Evolutionary conservation across 53 echinoderm and acorn worm genomes (phyloP).

Genomic region (Patiria pectinifera): DNA sequence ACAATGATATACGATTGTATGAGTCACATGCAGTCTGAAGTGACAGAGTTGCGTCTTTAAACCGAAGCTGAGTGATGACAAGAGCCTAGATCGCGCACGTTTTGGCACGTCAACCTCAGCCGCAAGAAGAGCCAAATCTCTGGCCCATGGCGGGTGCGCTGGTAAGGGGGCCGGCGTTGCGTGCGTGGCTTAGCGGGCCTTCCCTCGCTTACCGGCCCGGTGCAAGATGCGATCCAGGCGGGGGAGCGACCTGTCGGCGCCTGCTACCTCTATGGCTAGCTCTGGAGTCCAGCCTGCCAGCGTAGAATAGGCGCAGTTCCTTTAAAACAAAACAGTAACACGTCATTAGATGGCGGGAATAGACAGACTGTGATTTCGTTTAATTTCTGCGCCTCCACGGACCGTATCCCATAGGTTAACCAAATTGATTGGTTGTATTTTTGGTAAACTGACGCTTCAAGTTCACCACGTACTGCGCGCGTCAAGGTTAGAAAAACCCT

Average conservation of each 20-base stretch:
- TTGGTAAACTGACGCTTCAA: conserved; percentile 35
- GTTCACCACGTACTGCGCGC: conserved; percentile 27
- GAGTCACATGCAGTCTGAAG: background rate
- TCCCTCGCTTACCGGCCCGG: conserved; percentile 26
- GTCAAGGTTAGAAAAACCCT: conserved; percentile 49
- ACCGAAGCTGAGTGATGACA: background rate
- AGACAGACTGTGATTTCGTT: conserved; percentile 6
- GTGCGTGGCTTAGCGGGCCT: conserved; percentile 55
- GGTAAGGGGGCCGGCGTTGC: conserved; percentile 26
- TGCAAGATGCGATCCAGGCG: conserved; percentile 44
- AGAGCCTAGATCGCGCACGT: background rate
- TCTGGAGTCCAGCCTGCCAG: conserved; percentile 18
- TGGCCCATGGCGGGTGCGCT: conserved; percentile 25
- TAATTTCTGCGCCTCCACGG: conserved; percentile 50
- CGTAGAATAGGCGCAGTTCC: background rate
- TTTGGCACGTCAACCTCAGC: background rate
- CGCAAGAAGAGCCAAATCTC: conserved; percentile 3
- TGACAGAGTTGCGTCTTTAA: background rate
- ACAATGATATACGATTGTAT: background rate
- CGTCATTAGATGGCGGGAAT: background rate
- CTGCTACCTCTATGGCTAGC: conserved; percentile 9
- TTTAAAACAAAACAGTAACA: background rate
- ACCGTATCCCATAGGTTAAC: conserved; percentile 21
- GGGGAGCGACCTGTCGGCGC: conserved; percentile 56
- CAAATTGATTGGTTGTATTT: conserved; percentile 36